These are phyloP conservation scores for Corbicula japonica DNA, from an alignment of 2,888 invertebrate genomes.

Conservation along the genomic window DNA sequence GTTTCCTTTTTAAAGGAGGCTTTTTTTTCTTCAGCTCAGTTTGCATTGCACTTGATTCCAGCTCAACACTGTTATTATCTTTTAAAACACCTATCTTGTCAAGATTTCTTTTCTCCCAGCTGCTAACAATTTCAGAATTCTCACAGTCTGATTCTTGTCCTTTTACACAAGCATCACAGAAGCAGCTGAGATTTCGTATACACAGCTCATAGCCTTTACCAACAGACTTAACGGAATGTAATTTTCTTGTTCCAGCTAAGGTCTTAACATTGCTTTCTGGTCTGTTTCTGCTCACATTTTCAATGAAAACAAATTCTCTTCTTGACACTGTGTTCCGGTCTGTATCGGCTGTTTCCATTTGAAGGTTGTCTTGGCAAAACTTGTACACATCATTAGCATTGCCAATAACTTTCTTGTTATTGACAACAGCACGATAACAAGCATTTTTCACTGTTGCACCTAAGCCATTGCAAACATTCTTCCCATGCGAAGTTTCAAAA, in stretches of 20 bases:
- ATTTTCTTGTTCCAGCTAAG: conserved; percentile 29
- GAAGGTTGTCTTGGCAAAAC: conserved; percentile 48
- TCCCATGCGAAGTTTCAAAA: conserved; percentile 63
- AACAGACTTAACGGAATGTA: conserved; percentile 15
- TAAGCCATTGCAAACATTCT: conserved; percentile 66
- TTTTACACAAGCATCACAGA: conserved; percentile 16
- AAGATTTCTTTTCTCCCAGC: conserved; percentile 17
- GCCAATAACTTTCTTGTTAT: conserved; percentile 54
- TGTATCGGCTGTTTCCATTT: conserved; percentile 28
- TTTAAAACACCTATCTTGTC: not conserved
- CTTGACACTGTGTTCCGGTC: conserved; percentile 20
- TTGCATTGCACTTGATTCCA: too few relatives aligned
- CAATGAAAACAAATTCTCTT: conserved; percentile 46
- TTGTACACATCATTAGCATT: conserved; percentile 49
- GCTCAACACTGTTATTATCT: conserved; percentile 2
- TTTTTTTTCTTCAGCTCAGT: too few relatives aligned
- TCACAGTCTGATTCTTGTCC: conserved; percentile 3
- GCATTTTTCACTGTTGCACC: conserved; percentile 62
- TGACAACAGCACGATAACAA: conserved; percentile 58
- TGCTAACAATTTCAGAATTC: conserved; percentile 12
- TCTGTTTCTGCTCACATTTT: conserved; percentile 28
- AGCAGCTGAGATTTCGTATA: conserved; percentile 16
- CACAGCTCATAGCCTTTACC: conserved; percentile 25
- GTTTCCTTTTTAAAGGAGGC: too few relatives aligned
- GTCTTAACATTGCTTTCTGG: conserved; percentile 33